Base-by-base conservation (phyloP, 2,797 vertebrate genomes). In the Anguilla obscura region DNA sequence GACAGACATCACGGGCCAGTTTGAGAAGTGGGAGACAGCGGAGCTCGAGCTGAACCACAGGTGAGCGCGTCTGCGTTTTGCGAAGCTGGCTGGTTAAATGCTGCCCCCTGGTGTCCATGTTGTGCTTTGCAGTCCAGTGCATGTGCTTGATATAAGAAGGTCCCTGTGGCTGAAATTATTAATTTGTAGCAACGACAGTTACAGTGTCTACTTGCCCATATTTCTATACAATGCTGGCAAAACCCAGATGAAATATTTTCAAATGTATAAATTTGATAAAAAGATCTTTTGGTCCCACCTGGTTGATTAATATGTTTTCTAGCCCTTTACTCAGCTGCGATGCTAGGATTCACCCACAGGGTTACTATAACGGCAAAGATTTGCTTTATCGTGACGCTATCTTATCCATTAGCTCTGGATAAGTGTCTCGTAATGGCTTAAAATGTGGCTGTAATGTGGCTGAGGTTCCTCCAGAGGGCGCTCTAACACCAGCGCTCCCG, bases 11-110 rank as follows among this genome's bases (percentile, higher is more conserved):
- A 96, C 97, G 0, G 96, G 97, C 0, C 97, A 94, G 24, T 99
- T 96, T 94, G 98, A 99, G 92, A 99, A 97, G 94, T 99, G 98
- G 98, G 98, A 97, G 90, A 91, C 89, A 0, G 95, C 94, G n/a
- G 98, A 99, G 91, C 87, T 91, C 1, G 97, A 96, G 63, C 96
- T 99, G 4, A 99, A 98, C 92, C 92, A 94, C 92, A 95, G 92
- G 98, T 99, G 85, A 95, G 95, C 56, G 4, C 16, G 69, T 63
- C 21, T 82, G 58, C 2, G 2, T 71, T 9, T 2, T 71, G 69
- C 24, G 18, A 80, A 45, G 36, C 16, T 9, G 40, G 2, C 21
- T 48, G 40, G 24, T 24, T n/a, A 50, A 9, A 24, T 50, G 21
- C 79, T 82, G 79, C 79, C 45, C 79, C 79, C 79, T 50, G 50